phyloP scores from a whole-genome alignment of 2,113 vertebrate species.

The Dromiciops gliroides region DNA sequence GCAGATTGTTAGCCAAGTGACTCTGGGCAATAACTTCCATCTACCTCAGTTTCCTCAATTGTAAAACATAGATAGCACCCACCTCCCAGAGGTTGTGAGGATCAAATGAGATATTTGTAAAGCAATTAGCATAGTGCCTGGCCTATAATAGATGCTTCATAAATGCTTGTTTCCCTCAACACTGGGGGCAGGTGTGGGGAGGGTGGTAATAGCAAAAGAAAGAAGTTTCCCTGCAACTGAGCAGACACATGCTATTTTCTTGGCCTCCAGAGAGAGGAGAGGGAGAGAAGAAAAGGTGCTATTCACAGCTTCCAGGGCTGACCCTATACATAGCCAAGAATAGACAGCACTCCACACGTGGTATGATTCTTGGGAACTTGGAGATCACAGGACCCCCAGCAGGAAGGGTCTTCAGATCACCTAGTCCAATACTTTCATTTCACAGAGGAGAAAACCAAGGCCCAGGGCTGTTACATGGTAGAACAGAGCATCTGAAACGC shows the following conservation, averaged over 20 bases:
- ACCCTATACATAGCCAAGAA: not conserved
- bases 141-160: not conserved
- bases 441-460: not conserved
- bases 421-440: not conserved
- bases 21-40: not conserved
- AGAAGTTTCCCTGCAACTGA: not conserved
- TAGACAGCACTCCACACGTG: not conserved
- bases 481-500: not conserved
- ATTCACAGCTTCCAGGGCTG: not conserved
- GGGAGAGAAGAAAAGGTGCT: not conserved
- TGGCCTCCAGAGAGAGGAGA: not conserved
- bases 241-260: not conserved
- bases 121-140: not conserved
- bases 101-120: not conserved
- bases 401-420: too few relatives aligned
- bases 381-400: not conserved
- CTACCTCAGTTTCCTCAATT: not conserved
- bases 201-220: not conserved
- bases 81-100: not conserved
- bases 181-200: not conserved
- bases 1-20: not conserved
- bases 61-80: not conserved
- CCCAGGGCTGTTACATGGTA: not conserved
- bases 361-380: too few relatives aligned
- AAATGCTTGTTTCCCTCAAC: not conserved